Evolutionary conservation across 2,888 invertebrate species (phyloP).

Genomic region (Rosalia funebris): DNA sequence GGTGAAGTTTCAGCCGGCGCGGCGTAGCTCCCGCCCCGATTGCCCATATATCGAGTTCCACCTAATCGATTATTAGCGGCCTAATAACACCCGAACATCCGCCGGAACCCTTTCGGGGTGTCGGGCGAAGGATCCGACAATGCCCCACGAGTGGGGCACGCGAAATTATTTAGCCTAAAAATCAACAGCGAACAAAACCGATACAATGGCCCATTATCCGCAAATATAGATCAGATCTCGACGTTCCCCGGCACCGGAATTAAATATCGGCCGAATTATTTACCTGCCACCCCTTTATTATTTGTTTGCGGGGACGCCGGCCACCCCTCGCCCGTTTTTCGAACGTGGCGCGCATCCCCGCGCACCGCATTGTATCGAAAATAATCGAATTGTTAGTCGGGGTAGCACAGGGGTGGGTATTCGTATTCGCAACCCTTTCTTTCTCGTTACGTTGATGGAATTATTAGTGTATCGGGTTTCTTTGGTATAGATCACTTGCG

Average conservation of each 20-base stretch:
- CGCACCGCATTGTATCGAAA: conserved; percentile 39
- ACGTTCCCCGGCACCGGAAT: conserved; percentile 22
- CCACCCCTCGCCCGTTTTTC: too few relatives aligned
- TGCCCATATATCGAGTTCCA: too few relatives aligned
- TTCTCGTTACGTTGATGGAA: conserved; percentile 53
- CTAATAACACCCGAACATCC: too few relatives aligned
- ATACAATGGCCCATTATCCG: conserved; percentile 53
- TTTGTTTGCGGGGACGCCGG: too few relatives aligned
- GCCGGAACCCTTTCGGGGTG: too few relatives aligned
- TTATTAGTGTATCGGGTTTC: conserved; percentile 55
- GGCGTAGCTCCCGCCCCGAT: too few relatives aligned
- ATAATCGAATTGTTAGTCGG: conserved; percentile 32
- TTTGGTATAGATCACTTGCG: too few relatives aligned
- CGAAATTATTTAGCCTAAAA: conserved; percentile 56
- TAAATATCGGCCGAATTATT: conserved; percentile 22
- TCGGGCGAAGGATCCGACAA: too few relatives aligned
- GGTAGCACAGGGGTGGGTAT: conserved; percentile 14
- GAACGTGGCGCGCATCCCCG: too few relatives aligned
- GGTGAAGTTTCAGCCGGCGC: too few relatives aligned
- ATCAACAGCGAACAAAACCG: conserved; percentile 50
- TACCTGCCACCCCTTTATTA: not conserved
- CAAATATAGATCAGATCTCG: conserved; percentile 51
- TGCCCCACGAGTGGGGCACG: conserved; percentile 53
- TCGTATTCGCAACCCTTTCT: conserved; percentile 41
- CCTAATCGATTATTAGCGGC: too few relatives aligned